Base-by-base conservation (phyloP, 2,888 invertebrate species). In the Zele albiditarsus region DNA sequence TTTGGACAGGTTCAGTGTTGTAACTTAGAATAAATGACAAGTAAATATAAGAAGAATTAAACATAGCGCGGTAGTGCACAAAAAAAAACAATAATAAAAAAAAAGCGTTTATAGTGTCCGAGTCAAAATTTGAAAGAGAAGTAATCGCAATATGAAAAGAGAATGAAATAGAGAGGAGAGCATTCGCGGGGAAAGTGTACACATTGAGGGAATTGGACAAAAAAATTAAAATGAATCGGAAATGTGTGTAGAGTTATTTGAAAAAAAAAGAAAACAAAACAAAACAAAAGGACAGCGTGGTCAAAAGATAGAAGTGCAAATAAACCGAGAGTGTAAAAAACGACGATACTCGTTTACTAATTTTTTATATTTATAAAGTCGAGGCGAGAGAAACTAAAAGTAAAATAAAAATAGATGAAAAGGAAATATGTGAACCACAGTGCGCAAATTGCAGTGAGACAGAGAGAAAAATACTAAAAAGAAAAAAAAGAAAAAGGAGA, bases 1-100 rank as follows among this genome's bases (percentile, higher is more conserved):
- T 74, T 63, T 86, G 86, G 87, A 87, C 87, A 81, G 87, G 87
- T 88, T 88, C 86, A 85, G 88, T 88, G 88, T 88, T 85, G 87
- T 87, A 88, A 87, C 86, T 85, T 88, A 88, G 88, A 74, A 83
- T 87, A 81, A 87, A 87, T 87, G 82, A 83, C 82, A 73, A 78
- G 76, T 74, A 75, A 28, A 28, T 28, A 53, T 53, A 6, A 38
- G 16, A 25, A 46, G 28, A 8, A 49, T 25, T 46, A 23, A 67
- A 80, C 76, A 81, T 82, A 84, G 84, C 84, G 85, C 82, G 83
- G 78, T 83, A 84, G 79, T 83, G 84, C 82, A 84, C 84, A 84
- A 84, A 74, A 74, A 75, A 76, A 77, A 80, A 78, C 69, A 68
- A 80, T 79, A 69, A 71, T 10, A 69, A 74, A 63, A n/a, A 20